These are phyloP conservation scores for Empidonax traillii DNA, from an alignment of 2,113 vertebrate genomes.

Conservation along the genomic window DNA sequence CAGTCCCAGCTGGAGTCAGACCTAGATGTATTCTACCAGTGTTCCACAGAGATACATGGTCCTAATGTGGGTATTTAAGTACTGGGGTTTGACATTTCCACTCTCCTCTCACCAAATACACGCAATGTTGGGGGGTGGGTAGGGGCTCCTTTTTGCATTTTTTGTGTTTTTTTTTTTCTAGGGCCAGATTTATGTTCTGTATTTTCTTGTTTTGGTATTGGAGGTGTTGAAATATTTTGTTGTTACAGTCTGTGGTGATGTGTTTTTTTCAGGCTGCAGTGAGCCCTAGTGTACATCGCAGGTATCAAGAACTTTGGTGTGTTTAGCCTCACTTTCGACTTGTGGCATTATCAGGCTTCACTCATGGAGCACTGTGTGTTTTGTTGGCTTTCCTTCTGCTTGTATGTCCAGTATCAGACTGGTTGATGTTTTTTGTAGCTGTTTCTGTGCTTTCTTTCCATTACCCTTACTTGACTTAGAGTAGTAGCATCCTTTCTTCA, in stretches of 20 bases:
- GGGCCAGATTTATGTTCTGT: neutral
- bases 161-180: neutral
- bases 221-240: neutral
- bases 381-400: neutral
- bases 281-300: neutral
- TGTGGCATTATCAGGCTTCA: rapidly evolving
- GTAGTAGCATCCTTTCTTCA: neutral
- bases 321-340: neutral
- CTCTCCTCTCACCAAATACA: neutral
- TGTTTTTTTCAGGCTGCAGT: neutral
- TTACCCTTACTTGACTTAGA: neutral
- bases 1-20: neutral
- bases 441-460: neutral
- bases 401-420: rapidly evolving
- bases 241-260: neutral
- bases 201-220: neutral
- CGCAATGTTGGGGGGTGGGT: rapidly evolving
- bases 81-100: neutral
- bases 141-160: neutral
- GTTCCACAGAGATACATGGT: neutral
- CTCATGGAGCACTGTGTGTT: rapidly evolving
- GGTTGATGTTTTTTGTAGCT: neutral
- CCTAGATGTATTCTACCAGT: neutral
- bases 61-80: neutral
- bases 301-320: neutral